These are phyloP conservation scores for Eretmochelys imbricata DNA, from an alignment of 2,113 vertebrate genomes.

Conservation along the genomic window DNA sequence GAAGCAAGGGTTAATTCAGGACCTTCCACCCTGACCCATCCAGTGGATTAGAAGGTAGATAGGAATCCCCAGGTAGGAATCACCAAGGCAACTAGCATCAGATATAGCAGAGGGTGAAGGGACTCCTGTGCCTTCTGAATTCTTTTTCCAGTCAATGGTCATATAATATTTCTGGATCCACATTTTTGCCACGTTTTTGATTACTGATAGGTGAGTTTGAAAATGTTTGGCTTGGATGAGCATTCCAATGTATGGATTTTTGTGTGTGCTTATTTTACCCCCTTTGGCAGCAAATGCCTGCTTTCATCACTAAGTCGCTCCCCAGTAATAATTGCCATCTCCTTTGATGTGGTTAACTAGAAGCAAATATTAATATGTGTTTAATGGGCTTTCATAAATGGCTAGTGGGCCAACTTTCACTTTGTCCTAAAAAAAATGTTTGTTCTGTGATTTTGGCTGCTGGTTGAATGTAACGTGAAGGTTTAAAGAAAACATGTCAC, in stretches of 20 bases:
- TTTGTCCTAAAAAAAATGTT: slow-evolving; percentile 48
- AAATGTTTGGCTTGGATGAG: not conserved
- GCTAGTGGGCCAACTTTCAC: slow-evolving; percentile 41
- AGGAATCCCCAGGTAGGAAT: not conserved
- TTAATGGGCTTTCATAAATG: slow-evolving; percentile 44
- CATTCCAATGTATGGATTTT: not conserved
- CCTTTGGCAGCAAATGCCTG: slow-evolving; percentile 35
- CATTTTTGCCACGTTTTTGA: rapidly evolving
- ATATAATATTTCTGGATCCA: not conserved
- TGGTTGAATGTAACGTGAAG: slow-evolving; percentile 70
- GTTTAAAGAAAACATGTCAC: slow-evolving; percentile 78
- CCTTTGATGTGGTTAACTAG: slow-evolving; percentile 39
- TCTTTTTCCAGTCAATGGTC: not conserved
- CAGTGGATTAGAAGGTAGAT: not conserved
- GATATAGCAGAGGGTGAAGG: not conserved
- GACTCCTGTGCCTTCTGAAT: not conserved
- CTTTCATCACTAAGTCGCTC: slow-evolving; percentile 43
- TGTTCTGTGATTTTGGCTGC: slow-evolving; percentile 63
- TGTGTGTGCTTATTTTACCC: slow-evolving; percentile 37
- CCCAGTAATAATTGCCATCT: slow-evolving; percentile 59
- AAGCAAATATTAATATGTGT: slow-evolving; percentile 45
- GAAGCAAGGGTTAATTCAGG: not conserved
- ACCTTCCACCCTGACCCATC: not conserved
- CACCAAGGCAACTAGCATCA: not conserved
- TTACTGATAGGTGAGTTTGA: not conserved